Percentiles rank a stretch among this genome's conserved stretches.
Evolutionary conservation across 2,888 invertebrate species (phyloP).

Genomic region (Aphodius sticticus): DNA sequence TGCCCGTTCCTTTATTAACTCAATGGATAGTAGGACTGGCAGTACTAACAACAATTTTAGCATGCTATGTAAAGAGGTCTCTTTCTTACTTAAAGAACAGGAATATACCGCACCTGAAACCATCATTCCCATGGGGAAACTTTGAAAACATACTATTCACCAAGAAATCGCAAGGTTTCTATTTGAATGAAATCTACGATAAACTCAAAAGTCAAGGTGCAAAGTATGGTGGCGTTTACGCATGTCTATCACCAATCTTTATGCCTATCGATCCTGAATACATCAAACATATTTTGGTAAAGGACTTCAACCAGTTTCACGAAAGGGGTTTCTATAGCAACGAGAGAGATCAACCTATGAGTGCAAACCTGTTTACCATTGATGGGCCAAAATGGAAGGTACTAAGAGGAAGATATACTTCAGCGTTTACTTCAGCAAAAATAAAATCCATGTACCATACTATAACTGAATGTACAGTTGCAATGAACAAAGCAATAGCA

Average conservation of each 20-base stretch:
- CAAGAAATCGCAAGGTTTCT: neutral
- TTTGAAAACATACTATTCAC: neutral
- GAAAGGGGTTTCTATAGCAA: slow-evolving; percentile 48
- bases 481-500: neutral
- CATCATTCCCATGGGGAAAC: neutral
- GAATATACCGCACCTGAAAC: neutral
- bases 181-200: neutral
- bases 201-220: neutral
- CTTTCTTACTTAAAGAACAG: neutral
- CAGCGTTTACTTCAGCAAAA: slow-evolving; percentile 71
- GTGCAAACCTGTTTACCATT: slow-evolving; percentile 64
- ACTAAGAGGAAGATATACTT: slow-evolving; percentile 67
- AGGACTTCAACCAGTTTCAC: slow-evolving; percentile 1
- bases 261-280: neutral
- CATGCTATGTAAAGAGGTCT: neutral
- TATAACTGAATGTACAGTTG: neutral
- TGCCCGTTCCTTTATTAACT: neutral
- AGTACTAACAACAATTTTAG: neutral
- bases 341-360: slow-evolving; percentile 60
- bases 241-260: neutral
- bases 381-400: slow-evolving; percentile 65
- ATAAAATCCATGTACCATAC: slow-evolving; percentile 67
- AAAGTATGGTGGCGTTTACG: slow-evolving; percentile 8
- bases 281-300: slow-evolving; percentile 12
- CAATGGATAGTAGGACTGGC: neutral